phyloP scores from a whole-genome alignment of 2,113 vertebrate genomes.

The Hirundichthys speculiger region DNA sequence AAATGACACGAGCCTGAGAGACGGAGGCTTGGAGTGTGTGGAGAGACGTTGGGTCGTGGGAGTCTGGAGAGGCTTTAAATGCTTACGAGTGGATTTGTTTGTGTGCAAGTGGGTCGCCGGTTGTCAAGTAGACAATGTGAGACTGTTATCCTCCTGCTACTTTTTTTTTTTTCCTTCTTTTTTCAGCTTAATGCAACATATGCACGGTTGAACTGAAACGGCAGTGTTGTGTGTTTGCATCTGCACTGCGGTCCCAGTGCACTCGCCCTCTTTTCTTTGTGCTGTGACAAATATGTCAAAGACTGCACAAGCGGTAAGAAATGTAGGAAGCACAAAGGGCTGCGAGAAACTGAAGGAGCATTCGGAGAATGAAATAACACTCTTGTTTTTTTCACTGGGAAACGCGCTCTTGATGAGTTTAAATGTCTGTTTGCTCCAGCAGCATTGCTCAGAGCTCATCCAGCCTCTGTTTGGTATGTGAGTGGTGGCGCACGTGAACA shows the following conservation, averaged over 20 bases:
- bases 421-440: slow-evolving; percentile 29
- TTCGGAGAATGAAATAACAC: slow-evolving; percentile 1
- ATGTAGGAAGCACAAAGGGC: background rate
- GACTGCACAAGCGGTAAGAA: slow-evolving; percentile 1
- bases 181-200: background rate
- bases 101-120: slow-evolving; percentile 72
- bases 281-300: background rate
- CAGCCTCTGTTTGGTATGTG: background rate
- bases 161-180: slow-evolving; percentile 22
- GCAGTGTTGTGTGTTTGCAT: slow-evolving; percentile 14
- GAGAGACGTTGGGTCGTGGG: slow-evolving; percentile 7
- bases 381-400: background rate
- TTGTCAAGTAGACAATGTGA: slow-evolving; percentile 35
- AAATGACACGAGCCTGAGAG: slow-evolving; percentile 11
- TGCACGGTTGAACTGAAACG: slow-evolving; percentile 17
- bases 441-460: slow-evolving; percentile 31
- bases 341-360: background rate
- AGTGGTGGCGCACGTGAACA: background rate
- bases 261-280: slow-evolving; percentile 34
- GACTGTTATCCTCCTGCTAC: slow-evolving; percentile 34
- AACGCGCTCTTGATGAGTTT: slow-evolving; percentile 41
- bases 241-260: slow-evolving; percentile 15
- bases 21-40: background rate
- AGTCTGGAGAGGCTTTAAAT: slow-evolving; percentile 30
- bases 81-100: slow-evolving; percentile 34